Conservation (phyloP, 1,140 invertebrate species). For the Drosophila equinoxialis region DNA sequence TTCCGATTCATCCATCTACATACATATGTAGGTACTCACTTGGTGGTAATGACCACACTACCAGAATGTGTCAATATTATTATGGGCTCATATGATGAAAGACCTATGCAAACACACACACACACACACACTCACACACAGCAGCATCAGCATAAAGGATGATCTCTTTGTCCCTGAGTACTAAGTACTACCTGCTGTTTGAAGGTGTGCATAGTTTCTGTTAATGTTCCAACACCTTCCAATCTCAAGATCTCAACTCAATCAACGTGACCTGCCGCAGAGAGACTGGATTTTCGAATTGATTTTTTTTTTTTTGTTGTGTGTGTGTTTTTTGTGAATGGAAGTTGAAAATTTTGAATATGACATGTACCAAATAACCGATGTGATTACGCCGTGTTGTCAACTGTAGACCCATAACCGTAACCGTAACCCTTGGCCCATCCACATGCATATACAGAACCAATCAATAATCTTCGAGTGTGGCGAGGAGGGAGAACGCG, state of each 20-base stretch:
- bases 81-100: slow-evolving; percentile 43
- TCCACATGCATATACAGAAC: slow-evolving; percentile 31
- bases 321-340: slow-evolving; percentile 50
- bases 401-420: slow-evolving; percentile 22
- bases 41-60: slow-evolving; percentile 24
- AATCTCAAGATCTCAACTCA: slow-evolving; percentile 28
- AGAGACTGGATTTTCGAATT: slow-evolving; percentile 55
- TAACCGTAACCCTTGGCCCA: slow-evolving; percentile 58
- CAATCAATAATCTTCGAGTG: slow-evolving; percentile 70
- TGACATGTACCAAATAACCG: slow-evolving; percentile 69
- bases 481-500: slow-evolving; percentile 38
- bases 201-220: slow-evolving; percentile 70
- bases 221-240: slow-evolving; percentile 76
- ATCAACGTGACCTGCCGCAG: slow-evolving; percentile 71
- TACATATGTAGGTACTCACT: not conserved
- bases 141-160: slow-evolving; percentile 4
- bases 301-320: slow-evolving; percentile 13
- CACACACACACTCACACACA: not conserved
- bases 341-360: slow-evolving; percentile 53
- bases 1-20: slow-evolving; percentile 39
- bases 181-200: slow-evolving; percentile 57
- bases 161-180: slow-evolving; percentile 19
- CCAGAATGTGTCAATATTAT: slow-evolving; percentile 76
- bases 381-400: slow-evolving; percentile 76
- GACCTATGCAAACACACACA: slow-evolving; percentile 67